A percentile compares a stretch with the other conserved stretches of the same genome.
Evolutionary conservation across 2,113 vertebrate species (phyloP).

Genomic region (Pungitius pungitius): DNA sequence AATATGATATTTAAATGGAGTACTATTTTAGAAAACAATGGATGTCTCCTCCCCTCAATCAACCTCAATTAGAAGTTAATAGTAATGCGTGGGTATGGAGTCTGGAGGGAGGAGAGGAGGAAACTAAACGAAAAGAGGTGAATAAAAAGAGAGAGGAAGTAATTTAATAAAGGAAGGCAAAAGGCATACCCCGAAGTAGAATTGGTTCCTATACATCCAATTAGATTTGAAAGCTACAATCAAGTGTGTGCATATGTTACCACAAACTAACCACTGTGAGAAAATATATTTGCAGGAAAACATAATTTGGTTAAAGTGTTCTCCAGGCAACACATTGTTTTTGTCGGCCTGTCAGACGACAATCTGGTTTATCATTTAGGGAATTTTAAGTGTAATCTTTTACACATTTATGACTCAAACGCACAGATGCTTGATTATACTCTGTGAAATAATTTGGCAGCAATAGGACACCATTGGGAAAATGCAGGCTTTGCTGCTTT

Average conservation of each 20-base stretch:
- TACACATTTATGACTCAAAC: background rate
- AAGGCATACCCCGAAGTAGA: background rate
- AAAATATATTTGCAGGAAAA: background rate
- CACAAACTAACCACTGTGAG: background rate
- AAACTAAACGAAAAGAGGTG: conserved; percentile 12
- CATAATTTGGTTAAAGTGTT: background rate
- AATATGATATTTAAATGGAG: background rate
- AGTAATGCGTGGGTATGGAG: background rate
- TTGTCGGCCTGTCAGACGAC: background rate
- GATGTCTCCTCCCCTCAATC: conserved; percentile 18
- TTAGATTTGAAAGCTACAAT: conserved; percentile 23
- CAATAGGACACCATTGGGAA: background rate
- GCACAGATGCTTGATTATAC: background rate
- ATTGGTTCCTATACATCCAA: conserved; percentile 10
- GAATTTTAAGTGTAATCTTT: background rate
- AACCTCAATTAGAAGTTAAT: conserved; percentile 36
- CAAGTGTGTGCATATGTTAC: conserved; percentile 9
- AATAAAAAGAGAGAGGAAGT: background rate
- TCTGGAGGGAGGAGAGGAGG: conserved; percentile 5
- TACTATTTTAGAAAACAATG: conserved; percentile 16
- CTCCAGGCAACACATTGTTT: background rate
- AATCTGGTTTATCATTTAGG: background rate
- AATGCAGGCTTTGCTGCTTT: background rate
- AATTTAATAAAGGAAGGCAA: conserved; percentile 5
- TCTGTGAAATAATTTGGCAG: background rate